These are phyloP conservation scores for Cochlearius cochlearius DNA, from an alignment of 2,113 vertebrate genomes.

Conservation along the genomic window DNA sequence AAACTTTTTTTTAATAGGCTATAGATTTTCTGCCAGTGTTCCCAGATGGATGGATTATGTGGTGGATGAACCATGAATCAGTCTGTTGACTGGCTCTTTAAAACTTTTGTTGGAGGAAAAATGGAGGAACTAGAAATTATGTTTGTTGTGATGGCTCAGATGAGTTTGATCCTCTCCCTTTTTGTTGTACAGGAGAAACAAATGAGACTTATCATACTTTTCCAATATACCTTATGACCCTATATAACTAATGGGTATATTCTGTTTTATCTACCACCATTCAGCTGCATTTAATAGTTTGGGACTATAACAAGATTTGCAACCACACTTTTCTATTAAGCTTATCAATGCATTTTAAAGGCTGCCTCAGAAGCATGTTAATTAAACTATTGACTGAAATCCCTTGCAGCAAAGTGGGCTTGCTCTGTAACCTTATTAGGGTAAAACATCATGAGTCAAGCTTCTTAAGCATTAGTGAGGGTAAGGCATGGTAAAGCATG, in stretches of 20 bases:
- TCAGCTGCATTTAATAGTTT: not conserved
- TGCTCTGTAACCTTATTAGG: not conserved
- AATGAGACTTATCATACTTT: not conserved
- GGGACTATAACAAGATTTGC: not conserved
- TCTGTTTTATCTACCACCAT: not conserved
- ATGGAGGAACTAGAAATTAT: not conserved
- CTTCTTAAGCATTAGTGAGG: not conserved
- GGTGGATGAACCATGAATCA: not conserved
- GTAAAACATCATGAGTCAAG: not conserved
- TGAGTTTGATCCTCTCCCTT: not conserved
- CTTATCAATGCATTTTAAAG: not conserved
- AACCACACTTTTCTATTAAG: not conserved
- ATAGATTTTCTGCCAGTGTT: not conserved
- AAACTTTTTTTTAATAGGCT: not conserved
- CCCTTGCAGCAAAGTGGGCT: not conserved
- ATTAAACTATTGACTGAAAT: slow-evolving; percentile 24
- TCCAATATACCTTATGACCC: not conserved
- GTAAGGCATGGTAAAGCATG: not conserved
- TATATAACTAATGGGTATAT: not conserved
- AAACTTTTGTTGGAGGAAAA: not conserved
- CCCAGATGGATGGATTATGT: not conserved
- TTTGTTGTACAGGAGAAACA: not conserved
- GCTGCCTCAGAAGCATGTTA: not conserved
- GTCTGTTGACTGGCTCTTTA: not conserved
- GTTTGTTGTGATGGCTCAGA: not conserved